Evolutionary conservation across 2,888 invertebrate genomes (phyloP).

Genomic region (Platypus cylindrus): DNA sequence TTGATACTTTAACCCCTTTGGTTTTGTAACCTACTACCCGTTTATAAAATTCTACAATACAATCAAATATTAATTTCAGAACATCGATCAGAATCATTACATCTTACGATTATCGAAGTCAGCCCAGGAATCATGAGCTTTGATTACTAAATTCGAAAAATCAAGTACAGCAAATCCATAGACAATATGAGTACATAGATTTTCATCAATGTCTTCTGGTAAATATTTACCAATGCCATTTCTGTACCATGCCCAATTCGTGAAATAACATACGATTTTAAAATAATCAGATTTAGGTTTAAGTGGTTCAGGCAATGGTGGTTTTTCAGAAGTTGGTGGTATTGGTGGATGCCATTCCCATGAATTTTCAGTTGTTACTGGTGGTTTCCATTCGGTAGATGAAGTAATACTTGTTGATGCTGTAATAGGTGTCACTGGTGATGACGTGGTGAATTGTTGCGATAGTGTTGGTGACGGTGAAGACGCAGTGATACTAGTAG

Average conservation of each 20-base stretch:
- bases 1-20: conserved; percentile 68
- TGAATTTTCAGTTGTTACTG: conserved; percentile 18
- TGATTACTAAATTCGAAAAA: conserved; percentile 61
- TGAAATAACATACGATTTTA: conserved; percentile 82
- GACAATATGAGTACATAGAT: conserved; percentile 82
- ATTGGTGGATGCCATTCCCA: conserved; percentile 29
- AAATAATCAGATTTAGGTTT: conserved; percentile 51
- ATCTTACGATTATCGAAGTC: conserved; percentile 78
- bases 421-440: conserved; percentile 17
- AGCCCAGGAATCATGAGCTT: conserved; percentile 82
- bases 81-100: conserved; percentile 22
- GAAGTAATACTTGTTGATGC: conserved; percentile 23
- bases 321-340: conserved; percentile 30
- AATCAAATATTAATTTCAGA: neutral
- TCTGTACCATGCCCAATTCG: conserved; percentile 90
- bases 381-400: conserved; percentile 17
- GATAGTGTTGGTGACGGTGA: no score
- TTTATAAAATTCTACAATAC: conserved; percentile 62
- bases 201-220: conserved; percentile 76
- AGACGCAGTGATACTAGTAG: no score
- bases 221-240: conserved; percentile 69
- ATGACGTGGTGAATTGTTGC: conserved; percentile 5
- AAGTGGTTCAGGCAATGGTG: conserved; percentile 34
- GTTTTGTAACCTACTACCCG: conserved; percentile 66
- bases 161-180: conserved; percentile 91